A percentile compares a stretch with the other conserved stretches of the same genome.
Conservation (phyloP, 2,797 vertebrate genomes). For the Crypturellus tataupa region DNA sequence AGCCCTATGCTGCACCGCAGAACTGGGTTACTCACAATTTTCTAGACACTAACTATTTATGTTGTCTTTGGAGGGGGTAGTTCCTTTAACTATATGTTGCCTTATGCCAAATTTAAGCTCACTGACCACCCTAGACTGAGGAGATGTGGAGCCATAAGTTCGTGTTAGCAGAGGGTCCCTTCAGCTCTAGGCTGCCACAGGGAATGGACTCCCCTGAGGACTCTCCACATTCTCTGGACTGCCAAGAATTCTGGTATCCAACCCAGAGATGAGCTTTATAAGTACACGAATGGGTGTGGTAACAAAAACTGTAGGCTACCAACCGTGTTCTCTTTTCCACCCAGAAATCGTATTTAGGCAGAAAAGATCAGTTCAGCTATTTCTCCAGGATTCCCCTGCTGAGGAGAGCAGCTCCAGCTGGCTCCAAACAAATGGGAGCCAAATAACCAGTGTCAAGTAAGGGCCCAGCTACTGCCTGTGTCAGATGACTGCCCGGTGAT, state of each 20-base stretch:
- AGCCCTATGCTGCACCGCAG: background rate
- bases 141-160: background rate
- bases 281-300: background rate
- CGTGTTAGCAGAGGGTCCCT: background rate
- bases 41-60: background rate
- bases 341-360: background rate
- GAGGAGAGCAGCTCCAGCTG: background rate
- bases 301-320: background rate
- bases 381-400: background rate
- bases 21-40: background rate
- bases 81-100: background rate
- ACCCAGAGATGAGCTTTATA: background rate
- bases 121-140: fast-evolving
- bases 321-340: background rate
- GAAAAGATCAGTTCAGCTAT: background rate
- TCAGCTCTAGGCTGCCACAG: background rate
- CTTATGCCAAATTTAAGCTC: background rate
- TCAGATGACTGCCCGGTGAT: background rate
- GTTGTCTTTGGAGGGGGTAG: background rate
- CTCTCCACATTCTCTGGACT: background rate
- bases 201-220: background rate
- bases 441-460: background rate
- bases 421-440: background rate
- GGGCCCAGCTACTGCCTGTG: background rate
- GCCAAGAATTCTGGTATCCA: background rate